Percentiles rank a stretch among this genome's conserved stretches.
Evolutionary conservation across 2,888 invertebrate species (phyloP).

Genomic region (Oscheius sp.): DNA sequence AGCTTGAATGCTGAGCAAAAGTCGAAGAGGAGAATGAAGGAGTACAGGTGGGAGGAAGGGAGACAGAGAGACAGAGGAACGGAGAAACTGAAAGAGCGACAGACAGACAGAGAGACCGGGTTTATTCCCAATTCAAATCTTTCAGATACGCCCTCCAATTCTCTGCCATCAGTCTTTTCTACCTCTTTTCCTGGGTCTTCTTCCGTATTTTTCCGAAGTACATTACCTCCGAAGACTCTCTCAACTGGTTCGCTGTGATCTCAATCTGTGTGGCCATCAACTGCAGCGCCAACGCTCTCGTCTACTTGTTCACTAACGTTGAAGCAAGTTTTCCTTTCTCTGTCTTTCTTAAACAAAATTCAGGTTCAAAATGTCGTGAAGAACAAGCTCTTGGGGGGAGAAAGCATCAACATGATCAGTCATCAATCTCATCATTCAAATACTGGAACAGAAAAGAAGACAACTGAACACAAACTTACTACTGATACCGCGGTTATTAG

Average conservation of each 20-base stretch:
- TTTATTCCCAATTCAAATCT: background rate
- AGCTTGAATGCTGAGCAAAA: slow-evolving; percentile 8
- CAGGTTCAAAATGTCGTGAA: slow-evolving; percentile 22
- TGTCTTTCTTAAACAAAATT: background rate
- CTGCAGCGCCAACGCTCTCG: slow-evolving; percentile 50
- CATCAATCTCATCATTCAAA: slow-evolving; percentile 15
- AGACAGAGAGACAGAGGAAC: too few species aligned
- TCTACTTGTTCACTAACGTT: slow-evolving; percentile 50
- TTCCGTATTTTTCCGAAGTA: slow-evolving; percentile 52
- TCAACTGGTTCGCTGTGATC: slow-evolving; percentile 47
- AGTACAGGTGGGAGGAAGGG: slow-evolving; percentile 14
- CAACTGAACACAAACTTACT: background rate
- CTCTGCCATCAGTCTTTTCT: slow-evolving; percentile 52
- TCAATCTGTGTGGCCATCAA: slow-evolving; percentile 50
- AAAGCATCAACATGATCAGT: background rate
- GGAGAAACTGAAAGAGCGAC: background rate
- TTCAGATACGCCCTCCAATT: slow-evolving; percentile 58
- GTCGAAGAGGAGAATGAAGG: slow-evolving; percentile 20
- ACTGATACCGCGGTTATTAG: background rate
- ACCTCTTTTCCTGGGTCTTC: slow-evolving; percentile 53
- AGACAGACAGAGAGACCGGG: too few species aligned
- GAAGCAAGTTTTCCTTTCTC: slow-evolving; percentile 37
- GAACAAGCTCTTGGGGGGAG: background rate
- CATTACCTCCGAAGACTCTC: slow-evolving; percentile 40
- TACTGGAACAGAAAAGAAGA: background rate